phyloP scores from a whole-genome alignment of 2,888 invertebrate genomes.

The Watsonalla cultraria region DNA sequence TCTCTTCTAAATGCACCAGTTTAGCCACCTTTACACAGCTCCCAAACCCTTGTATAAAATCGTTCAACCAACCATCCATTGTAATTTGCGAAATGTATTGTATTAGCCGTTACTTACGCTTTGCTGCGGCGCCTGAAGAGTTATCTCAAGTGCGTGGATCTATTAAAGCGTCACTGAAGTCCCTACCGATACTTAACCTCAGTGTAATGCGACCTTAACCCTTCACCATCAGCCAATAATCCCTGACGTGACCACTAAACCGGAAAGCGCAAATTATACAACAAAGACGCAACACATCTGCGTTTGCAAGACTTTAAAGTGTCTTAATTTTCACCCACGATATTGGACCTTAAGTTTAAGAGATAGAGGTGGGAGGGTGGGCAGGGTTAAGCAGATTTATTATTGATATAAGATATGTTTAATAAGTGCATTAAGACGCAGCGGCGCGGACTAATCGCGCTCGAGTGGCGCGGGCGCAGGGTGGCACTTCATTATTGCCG shows the following conservation, averaged over 20 bases:
- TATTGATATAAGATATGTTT: constrained; percentile 73
- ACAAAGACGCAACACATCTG: constrained; percentile 76
- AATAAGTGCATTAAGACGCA: constrained; percentile 69
- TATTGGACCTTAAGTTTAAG: constrained; percentile 26
- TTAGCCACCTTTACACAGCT: too few relatives aligned
- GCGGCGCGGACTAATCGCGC: constrained; percentile 55
- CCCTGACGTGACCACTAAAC: constrained; percentile 69
- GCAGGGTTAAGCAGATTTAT: constrained; percentile 49
- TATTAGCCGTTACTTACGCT: too few relatives aligned
- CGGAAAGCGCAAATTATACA: constrained; percentile 76
- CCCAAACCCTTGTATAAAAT: too few relatives aligned
- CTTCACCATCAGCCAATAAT: constrained; percentile 26
- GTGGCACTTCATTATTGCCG: constrained; percentile 21
- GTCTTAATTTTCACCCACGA: constrained; percentile 10
- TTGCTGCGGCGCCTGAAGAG: too few relatives aligned
- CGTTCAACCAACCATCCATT: too few relatives aligned
- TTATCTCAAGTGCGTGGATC: neutral
- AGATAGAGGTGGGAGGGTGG: constrained; percentile 26
- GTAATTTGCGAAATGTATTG: too few relatives aligned
- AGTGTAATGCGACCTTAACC: constrained; percentile 33
- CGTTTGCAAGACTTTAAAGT: constrained; percentile 35
- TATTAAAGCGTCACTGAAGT: constrained; percentile 15
- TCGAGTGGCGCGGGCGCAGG: constrained; percentile 51
- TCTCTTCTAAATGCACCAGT: too few relatives aligned
- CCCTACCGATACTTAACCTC: neutral